Base-by-base conservation (phyloP, 2,113 vertebrate species). In the Triplophysa tibetana region DNA sequence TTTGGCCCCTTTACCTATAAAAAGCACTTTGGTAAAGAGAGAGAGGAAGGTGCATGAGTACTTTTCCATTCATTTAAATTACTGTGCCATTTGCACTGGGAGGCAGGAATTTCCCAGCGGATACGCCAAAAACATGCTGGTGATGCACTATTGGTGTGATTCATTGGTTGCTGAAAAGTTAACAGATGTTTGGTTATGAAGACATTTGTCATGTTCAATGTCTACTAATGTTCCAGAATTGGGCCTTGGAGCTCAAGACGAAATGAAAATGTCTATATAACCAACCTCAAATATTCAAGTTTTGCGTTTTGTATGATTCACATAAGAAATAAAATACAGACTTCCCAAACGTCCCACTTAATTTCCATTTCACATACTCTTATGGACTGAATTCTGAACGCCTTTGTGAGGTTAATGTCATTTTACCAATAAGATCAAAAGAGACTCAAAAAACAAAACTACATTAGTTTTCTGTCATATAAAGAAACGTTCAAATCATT, bases 121-220 rank as follows among this genome's bases (percentile, higher is more conserved):
- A 89, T 84, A 82, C 88, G 83, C 84, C 88, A 85, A 83, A 87
- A 87, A 85, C 77, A 24, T 77, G 84, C 83, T 81, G 21, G 83
- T 50, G 82, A 88, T 70, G 70, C 83, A 69, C 88, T 87, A 89
- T 90, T 81, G 83, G 89, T 87, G 88, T 45, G 87, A 90, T 87
- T 85, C 85, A 86, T 74, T 24, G 84, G 84, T 85, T 87, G 86
- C 86, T 88, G 88, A 88, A 90, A 91, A 92, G 81, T 76, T 88
- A 91, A 85, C 90, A 91, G 90, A 90, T 90, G 91, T 89, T 90
- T 89, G 79, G 79, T 72, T 85, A 82, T 48, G 5, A 50, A 87
- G 82, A 83, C 87, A 87, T 90, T 89, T 84, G 81, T 92, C 91
- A 87, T 84, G 72, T 79, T 87, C 85, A 23, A n/a, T 77, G 79